Percentiles rank a stretch among this genome's conserved stretches.
Evolutionary conservation across 1,140 invertebrate genomes (phyloP).

Genomic region (Anoplolepis gracilipes): DNA sequence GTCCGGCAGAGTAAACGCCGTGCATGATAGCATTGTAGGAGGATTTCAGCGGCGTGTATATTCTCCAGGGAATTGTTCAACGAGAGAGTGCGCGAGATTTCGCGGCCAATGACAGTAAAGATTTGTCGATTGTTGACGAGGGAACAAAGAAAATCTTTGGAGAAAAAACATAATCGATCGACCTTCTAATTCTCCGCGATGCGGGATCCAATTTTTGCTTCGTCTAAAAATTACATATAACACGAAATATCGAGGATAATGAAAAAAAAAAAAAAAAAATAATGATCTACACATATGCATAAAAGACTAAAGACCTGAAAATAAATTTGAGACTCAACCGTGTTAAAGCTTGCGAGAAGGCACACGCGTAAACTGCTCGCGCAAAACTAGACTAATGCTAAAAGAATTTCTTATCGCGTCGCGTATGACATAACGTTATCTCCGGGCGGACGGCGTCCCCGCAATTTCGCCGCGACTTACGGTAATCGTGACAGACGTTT

Average conservation of each 20-base stretch:
- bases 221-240: not conserved
- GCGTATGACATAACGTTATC: not conserved
- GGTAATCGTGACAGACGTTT: constrained; percentile 39
- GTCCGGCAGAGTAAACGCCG: constrained; percentile 32
- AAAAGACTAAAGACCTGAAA: not conserved
- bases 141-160: not conserved
- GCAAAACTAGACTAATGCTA: not conserved
- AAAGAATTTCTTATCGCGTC: constrained; percentile 19
- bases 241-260: not conserved
- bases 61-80: constrained; percentile 43
- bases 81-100: constrained; percentile 23
- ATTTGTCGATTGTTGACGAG: constrained; percentile 8
- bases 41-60: constrained; percentile 47
- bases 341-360: not conserved
- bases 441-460: too few species aligned
- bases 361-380: not conserved
- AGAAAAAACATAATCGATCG: not conserved
- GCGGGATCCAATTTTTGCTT: constrained; percentile 11
- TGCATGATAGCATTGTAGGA: constrained; percentile 31
- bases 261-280: not conserved
- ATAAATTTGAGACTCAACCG: not conserved
- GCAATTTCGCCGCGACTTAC: constrained; percentile 25
- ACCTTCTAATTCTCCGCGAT: not conserved
- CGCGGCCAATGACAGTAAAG: not conserved
- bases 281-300: not conserved